Evolutionary conservation across 2,113 vertebrate genomes (phyloP).

Genomic region (Bufo bufo): DNA sequence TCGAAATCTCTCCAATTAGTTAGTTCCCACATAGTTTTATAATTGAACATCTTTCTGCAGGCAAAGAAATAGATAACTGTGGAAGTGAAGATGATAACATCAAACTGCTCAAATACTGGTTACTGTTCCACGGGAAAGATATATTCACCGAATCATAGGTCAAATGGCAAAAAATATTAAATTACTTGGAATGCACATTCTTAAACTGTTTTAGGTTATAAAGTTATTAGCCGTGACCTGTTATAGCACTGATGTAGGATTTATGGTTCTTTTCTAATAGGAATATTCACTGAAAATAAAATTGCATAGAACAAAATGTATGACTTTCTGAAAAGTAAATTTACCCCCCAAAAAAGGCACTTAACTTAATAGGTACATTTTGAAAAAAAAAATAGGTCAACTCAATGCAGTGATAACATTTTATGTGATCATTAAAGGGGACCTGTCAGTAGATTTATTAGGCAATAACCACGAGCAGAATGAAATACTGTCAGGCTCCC

Average conservation of each 20-base stretch:
- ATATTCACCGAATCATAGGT: neutral
- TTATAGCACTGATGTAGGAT: neutral
- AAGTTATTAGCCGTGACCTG: constrained; percentile 16
- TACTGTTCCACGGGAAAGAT: constrained; percentile 22
- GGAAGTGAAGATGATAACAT: constrained; percentile 29
- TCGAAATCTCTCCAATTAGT: constrained; percentile 43
- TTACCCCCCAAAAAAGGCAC: neutral
- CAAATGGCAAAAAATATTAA: constrained; percentile 23
- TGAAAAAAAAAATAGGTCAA: neutral
- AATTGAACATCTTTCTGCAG: constrained; percentile 43
- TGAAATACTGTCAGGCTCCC: too few relatives aligned
- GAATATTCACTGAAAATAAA: neutral
- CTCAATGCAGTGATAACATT: neutral
- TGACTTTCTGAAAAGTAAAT: neutral
- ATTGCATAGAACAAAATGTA: neutral
- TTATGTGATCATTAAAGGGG: too few relatives aligned
- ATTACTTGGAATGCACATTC: constrained; percentile 11
- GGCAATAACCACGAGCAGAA: too few relatives aligned
- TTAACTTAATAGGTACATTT: neutral
- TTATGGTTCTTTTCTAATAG: neutral
- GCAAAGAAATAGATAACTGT: constrained; percentile 39
- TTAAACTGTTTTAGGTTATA: constrained; percentile 15
- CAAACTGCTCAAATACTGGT: constrained; percentile 35
- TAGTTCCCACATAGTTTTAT: constrained; percentile 28
- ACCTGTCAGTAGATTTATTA: too few relatives aligned